These are phyloP conservation scores for Elysia crispata DNA, from an alignment of 2,888 invertebrate species.

Conservation along the genomic window DNA sequence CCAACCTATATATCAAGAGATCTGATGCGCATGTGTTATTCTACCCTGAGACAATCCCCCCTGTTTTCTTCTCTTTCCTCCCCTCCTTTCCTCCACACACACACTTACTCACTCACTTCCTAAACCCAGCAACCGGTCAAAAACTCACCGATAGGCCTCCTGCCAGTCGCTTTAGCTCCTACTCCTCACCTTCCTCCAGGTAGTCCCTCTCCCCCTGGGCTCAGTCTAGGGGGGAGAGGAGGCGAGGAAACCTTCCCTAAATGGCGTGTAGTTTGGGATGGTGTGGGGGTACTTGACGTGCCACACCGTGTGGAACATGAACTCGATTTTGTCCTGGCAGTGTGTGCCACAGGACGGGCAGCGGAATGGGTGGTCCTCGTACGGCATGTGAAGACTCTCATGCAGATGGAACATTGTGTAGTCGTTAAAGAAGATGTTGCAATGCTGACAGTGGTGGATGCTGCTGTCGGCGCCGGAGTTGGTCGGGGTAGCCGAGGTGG, in stretches of 20 bases:
- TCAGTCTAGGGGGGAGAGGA: conserved; percentile 35
- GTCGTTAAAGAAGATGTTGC: conserved; percentile 72
- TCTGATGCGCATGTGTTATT: too few relatives aligned
- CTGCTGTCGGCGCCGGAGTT: conserved; percentile 60
- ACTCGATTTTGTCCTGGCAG: conserved; percentile 72
- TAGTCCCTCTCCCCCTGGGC: too few relatives aligned
- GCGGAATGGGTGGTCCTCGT: conserved; percentile 67
- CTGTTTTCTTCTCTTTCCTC: background rate
- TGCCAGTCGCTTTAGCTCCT: background rate
- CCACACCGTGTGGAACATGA: conserved; percentile 74
- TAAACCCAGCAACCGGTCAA: too few relatives aligned
- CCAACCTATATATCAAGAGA: too few relatives aligned
- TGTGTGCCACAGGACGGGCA: conserved; percentile 71
- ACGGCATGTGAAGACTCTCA: conserved; percentile 70
- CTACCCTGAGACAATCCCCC: too few relatives aligned
- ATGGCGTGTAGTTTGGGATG: conserved; percentile 71
- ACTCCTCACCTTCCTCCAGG: conserved; percentile 13
- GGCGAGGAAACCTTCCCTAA: conserved; percentile 66
- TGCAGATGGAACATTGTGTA: conserved; percentile 73
- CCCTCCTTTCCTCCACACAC: background rate
- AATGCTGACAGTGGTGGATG: conserved; percentile 71
- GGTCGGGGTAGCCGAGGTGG: conserved; percentile 66
- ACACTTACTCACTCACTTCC: background rate
- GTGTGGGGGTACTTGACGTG: conserved; percentile 73
- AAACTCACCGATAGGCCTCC: background rate